Evolutionary conservation across 2,113 vertebrate species (phyloP), one percentile per base, ranked within the genome.

Genomic region (Cromileptes altivelis): DNA sequence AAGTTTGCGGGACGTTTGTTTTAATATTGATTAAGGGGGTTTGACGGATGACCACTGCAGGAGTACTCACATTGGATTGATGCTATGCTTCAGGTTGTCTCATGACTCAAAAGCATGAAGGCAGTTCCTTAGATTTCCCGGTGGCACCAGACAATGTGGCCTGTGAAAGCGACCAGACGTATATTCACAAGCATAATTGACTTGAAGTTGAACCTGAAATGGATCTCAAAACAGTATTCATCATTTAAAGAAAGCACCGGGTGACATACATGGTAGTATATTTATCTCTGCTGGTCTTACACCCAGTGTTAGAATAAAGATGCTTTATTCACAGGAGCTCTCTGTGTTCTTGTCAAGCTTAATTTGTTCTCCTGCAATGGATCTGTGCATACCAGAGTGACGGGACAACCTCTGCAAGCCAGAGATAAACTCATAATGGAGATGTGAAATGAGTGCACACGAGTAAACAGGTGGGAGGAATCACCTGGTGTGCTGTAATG

Each of bases 361-460:
- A 89, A 92, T 92, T 93, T 92, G 80, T 89, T 91, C 80, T 75
- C 78, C 64, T 50, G 83, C 88, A 74, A 72, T 85, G 81, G 88
- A 90, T 88, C 69, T 75, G 75, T 79, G 77, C 74, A 84, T 58
- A 70, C n/a, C 78, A 23, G 83, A 77, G 68, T 89, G 88, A 85
- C 80, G 86, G 65, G 18, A 83, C 82, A 85, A 91, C 88, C 86
- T 81, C 86, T 93, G 90, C 73, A 74, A 85, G 83, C 50, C 18
- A 7, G 61, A 89, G 90, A 92, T 89, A 92, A 87, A 84, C 69
- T 77, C 80, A 67, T 87, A 84, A 88, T 78, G 60, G 55, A 81
- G 81, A 86, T 19, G 52, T 84, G 81, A 49, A 71, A 70, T 15
- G 62, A 52, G 80, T 67, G 62, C 78, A 57, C 18, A 10, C 21